These are phyloP conservation scores for Sycophila texana DNA, from an alignment of 2,888 invertebrate species.

Conservation along the genomic window DNA sequence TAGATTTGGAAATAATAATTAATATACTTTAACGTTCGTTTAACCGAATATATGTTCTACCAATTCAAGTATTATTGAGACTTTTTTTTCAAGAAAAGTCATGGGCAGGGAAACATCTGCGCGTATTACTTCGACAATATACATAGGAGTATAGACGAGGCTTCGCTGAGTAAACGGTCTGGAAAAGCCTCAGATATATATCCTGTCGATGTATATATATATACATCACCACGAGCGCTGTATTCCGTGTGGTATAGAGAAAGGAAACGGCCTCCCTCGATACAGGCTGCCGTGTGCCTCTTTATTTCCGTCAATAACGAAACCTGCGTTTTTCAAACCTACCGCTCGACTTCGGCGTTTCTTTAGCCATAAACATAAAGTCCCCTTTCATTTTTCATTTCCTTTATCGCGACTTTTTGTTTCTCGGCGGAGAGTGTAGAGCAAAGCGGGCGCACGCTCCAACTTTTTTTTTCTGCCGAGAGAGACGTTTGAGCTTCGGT, in stretches of 20 bases:
- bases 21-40: too few species aligned
- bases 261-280: neutral
- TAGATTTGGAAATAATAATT: too few species aligned
- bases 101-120: too few species aligned
- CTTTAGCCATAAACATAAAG: constrained; percentile 3
- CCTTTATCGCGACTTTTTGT: constrained; percentile 1
- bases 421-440: neutral
- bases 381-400: constrained; percentile 7
- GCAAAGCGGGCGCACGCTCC: neutral
- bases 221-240: neutral
- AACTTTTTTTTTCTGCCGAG: constrained; percentile 7
- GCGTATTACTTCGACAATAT: neutral
- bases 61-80: too few species aligned
- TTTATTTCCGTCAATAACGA: constrained; percentile 13
- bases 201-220: too few species aligned
- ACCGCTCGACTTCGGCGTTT: constrained; percentile 7
- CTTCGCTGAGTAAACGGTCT: constrained; percentile 24
- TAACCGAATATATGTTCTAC: too few species aligned
- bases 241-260: neutral
- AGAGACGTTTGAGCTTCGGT: constrained; percentile 18
- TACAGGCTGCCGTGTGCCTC: neutral
- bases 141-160: constrained; percentile 1
- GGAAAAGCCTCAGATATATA: constrained; percentile 22
- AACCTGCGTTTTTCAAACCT: constrained; percentile 14
- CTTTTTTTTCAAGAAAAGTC: too few species aligned